A percentile compares a stretch with the other conserved stretches of the same genome.
Evolutionary conservation across 2,113 vertebrate genomes (phyloP).

Genomic region (Onychorhynchus coronatus): DNA sequence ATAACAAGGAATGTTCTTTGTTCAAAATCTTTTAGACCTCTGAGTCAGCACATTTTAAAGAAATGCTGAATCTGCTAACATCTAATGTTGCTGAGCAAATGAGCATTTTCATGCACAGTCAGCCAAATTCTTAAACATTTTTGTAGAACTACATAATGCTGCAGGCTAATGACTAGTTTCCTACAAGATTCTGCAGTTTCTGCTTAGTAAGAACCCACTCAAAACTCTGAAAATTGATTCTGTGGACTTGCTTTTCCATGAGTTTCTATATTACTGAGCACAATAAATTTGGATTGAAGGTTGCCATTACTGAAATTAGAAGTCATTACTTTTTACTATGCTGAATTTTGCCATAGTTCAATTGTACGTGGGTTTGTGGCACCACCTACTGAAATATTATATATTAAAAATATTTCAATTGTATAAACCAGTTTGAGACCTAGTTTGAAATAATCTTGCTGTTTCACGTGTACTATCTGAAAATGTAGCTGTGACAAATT

Average conservation of each 20-base stretch:
- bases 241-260: neutral
- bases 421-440: neutral
- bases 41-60: neutral
- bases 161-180: neutral
- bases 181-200: neutral
- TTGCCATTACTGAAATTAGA: neutral
- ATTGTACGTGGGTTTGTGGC: neutral
- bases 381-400: constrained; percentile 17
- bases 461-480: neutral
- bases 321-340: neutral
- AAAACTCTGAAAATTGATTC: neutral
- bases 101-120: neutral
- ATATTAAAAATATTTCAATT: neutral
- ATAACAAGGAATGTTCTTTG: neutral
- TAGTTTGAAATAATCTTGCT: neutral
- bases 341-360: neutral
- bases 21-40: neutral
- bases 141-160: neutral
- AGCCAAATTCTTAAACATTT: neutral
- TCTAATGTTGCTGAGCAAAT: neutral
- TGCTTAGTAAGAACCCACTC: neutral
- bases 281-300: neutral
- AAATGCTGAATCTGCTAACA: neutral
- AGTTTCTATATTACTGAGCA: neutral
- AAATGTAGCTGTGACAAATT: neutral